Percentiles rank a stretch among this genome's conserved stretches.
These are phyloP conservation scores for Silurus meridionalis DNA, from an alignment of 2,113 vertebrate genomes.

Conservation along the genomic window DNA sequence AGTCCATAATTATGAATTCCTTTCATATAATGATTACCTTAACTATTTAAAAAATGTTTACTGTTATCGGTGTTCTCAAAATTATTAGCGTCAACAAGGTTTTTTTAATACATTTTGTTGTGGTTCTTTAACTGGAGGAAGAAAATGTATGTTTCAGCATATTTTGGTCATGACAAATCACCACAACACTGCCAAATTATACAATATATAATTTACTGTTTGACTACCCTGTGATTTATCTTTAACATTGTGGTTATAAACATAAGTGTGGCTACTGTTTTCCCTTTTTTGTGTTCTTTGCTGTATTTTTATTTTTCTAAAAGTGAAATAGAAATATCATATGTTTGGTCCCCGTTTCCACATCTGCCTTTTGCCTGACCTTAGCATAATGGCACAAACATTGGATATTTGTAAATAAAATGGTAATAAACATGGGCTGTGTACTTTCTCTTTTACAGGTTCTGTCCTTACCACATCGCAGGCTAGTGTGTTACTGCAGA, in stretches of 20 bases:
- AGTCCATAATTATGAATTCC: not conserved
- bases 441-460: constrained; percentile 73
- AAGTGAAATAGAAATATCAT: not conserved
- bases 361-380: not conserved
- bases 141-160: not conserved
- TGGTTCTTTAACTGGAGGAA: not conserved
- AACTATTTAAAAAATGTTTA: not conserved
- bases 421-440: not conserved
- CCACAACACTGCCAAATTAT: not conserved
- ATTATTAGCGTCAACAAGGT: not conserved
- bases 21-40: not conserved
- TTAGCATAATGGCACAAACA: not conserved
- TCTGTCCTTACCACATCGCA: constrained; percentile 90
- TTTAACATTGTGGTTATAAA: not conserved
- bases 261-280: not conserved
- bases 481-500: constrained; percentile 95
- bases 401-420: not conserved
- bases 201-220: not conserved
- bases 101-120: not conserved
- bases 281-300: not conserved
- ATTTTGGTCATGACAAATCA: not conserved
- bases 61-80: not conserved
- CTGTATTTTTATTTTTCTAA: not conserved
- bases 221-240: not conserved
- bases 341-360: not conserved